Conservation (phyloP, 2,797 vertebrate genomes). For the Clarias laeviceps region DNA sequence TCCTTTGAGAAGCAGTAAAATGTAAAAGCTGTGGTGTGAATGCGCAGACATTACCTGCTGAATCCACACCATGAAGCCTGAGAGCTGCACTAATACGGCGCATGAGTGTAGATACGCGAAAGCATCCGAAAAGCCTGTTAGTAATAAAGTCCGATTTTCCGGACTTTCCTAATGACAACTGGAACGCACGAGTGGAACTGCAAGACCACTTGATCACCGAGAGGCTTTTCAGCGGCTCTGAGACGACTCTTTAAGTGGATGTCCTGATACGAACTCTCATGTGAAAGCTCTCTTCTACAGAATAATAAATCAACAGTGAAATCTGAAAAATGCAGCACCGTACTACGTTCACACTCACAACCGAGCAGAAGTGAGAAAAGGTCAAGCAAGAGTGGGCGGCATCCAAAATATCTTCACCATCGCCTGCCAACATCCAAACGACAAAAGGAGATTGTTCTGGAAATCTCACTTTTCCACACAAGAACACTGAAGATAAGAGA, state of each 20-base stretch:
- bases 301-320: constrained; percentile 8
- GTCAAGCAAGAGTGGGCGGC: constrained; percentile 36
- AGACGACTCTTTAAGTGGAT: constrained; percentile 22
- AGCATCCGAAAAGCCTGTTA: not conserved
- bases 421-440: constrained; percentile 27
- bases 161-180: constrained; percentile 18
- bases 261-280: constrained; percentile 28
- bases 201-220: constrained; percentile 27
- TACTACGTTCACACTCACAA: constrained; percentile 19
- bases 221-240: constrained; percentile 13
- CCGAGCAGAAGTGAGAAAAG: constrained; percentile 4
- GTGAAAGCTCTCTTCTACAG: not conserved
- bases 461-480: constrained; percentile 4
- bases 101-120: not conserved
- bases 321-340: not conserved
- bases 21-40: not conserved
- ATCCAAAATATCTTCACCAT: constrained; percentile 23
- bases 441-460: constrained; percentile 19
- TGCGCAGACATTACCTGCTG: not conserved
- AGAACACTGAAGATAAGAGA: not conserved
- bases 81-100: not conserved
- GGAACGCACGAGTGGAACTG: constrained; percentile 30
- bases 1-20: not conserved
- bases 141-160: constrained; percentile 25
- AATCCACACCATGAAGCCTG: not conserved